Evolutionary conservation across 2,113 vertebrate species (phyloP).

Genomic region (Zootoca vivipara): DNA sequence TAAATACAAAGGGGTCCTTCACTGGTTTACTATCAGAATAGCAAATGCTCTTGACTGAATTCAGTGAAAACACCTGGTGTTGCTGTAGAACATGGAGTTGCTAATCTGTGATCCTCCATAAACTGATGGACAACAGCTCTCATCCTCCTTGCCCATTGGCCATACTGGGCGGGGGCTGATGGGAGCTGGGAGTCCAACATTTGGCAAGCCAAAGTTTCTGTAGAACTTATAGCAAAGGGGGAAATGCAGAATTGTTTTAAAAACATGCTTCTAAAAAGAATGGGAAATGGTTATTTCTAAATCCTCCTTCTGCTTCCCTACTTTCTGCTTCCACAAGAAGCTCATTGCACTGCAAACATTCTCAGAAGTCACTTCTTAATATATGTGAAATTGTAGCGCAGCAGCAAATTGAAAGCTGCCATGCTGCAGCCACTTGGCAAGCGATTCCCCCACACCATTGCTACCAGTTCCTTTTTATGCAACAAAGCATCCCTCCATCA

Average conservation of each 20-base stretch:
- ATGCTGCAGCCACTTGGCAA: not conserved
- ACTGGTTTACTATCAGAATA: not conserved
- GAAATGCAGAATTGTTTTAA: not conserved
- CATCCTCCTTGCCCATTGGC: no score
- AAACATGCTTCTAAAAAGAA: not conserved
- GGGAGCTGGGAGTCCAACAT: no score
- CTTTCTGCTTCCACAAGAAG: not conserved
- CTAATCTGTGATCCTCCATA: not conserved
- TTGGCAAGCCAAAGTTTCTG: no score
- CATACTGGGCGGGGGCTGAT: no score
- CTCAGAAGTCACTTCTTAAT: not conserved
- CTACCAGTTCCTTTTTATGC: not conserved
- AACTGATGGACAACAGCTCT: not conserved
- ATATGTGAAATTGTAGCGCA: not conserved
- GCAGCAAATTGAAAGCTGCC: not conserved
- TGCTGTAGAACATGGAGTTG: not conserved
- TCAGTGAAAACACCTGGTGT: not conserved
- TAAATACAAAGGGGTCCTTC: not conserved
- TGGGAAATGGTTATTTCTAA: not conserved
- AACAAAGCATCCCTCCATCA: not conserved
- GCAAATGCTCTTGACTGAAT: not conserved
- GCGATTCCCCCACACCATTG: not conserved
- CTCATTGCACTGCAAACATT: not conserved
- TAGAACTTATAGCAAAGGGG: not conserved
- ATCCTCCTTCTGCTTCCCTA: not conserved